Evolutionary conservation across 2,888 invertebrate genomes (phyloP).

Genomic region (Axea sp.): DNA sequence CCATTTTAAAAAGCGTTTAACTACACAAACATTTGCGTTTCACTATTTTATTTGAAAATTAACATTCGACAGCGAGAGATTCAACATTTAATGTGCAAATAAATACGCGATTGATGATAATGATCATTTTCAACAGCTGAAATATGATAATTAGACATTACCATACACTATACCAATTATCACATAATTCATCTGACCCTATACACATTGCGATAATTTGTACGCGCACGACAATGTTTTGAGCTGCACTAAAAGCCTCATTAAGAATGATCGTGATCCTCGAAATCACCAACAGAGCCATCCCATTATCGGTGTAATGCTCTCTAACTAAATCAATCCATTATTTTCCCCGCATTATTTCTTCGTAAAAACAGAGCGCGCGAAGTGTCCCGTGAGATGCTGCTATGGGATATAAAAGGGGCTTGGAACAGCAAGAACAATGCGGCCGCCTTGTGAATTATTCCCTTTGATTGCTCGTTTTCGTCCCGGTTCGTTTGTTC

Average conservation of each 20-base stretch:
- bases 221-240: conserved; percentile 10
- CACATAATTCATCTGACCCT: conserved; percentile 8
- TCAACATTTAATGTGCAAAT: too few species aligned
- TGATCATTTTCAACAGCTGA: too few species aligned
- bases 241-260: conserved; percentile 5
- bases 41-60: too few species aligned
- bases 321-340: conserved; percentile 46
- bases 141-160: too few species aligned
- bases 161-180: background rate
- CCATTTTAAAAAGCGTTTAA: too few species aligned
- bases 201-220: conserved; percentile 12
- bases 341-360: conserved; percentile 32
- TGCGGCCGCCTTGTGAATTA: conserved; percentile 78
- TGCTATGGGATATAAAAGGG: conserved; percentile 44
- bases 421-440: conserved; percentile 70
- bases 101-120: too few species aligned
- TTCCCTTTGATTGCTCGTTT: conserved; percentile 79
- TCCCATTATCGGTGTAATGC: conserved; percentile 33
- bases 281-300: conserved; percentile 10
- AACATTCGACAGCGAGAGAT: too few species aligned
- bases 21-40: too few species aligned
- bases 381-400: conserved; percentile 62
- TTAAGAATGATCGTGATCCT: conserved; percentile 20
- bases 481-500: conserved; percentile 74
- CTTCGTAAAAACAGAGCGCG: conserved; percentile 17